phyloP scores from a whole-genome alignment of 2,888 invertebrate species.

The Bombyx huttoni region DNA sequence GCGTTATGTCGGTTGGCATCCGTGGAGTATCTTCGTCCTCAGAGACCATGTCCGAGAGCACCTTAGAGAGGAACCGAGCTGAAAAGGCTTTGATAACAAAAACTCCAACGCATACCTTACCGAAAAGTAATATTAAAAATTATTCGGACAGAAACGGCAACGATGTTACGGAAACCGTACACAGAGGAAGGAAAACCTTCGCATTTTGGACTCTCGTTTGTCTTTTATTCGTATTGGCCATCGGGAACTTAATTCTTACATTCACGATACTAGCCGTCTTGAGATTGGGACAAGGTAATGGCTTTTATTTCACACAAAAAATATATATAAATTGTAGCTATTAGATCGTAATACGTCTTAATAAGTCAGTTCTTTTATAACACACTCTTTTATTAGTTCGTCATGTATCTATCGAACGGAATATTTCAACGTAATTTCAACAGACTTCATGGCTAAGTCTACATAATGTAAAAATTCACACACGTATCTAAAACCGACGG shows the following conservation, averaged over 20 bases:
- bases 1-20: constrained; percentile 34
- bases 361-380: too few relatives aligned
- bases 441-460: too few relatives aligned
- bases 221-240: constrained; percentile 78
- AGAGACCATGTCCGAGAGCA: constrained; percentile 54
- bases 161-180: constrained; percentile 44
- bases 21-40: constrained; percentile 55
- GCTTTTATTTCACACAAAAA: background rate
- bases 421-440: too few relatives aligned
- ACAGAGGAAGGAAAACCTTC: constrained; percentile 74
- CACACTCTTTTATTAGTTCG: too few relatives aligned
- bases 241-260: constrained; percentile 85
- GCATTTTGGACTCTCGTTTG: constrained; percentile 86
- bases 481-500: too few relatives aligned
- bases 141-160: constrained; percentile 63
- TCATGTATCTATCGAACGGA: too few relatives aligned
- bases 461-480: too few relatives aligned
- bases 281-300: constrained; percentile 77
- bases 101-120: constrained; percentile 41
- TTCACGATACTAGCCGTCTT: constrained; percentile 86
- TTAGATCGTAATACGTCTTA: too few relatives aligned
- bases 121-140: constrained; percentile 36
- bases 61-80: constrained; percentile 45
- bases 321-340: too few relatives aligned
- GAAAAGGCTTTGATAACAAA: constrained; percentile 55